Percentiles rank a stretch among this genome's conserved stretches.
Conservation (phyloP, 2,797 vertebrate species). For the Esox masquinongy region DNA sequence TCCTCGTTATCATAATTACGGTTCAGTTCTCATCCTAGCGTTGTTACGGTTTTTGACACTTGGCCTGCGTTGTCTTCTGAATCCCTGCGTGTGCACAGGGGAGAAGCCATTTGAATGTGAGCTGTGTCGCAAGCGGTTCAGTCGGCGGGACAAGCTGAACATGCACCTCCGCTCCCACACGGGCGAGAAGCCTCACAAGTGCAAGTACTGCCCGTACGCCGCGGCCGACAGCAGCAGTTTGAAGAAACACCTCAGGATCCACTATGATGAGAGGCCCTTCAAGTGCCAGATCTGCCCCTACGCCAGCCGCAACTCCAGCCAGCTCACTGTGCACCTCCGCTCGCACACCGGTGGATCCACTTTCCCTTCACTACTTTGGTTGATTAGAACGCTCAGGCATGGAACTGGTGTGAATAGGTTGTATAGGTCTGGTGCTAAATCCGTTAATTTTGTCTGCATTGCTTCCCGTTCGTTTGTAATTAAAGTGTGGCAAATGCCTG, state of each 20-base stretch:
- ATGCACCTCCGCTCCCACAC: slow-evolving; percentile 95
- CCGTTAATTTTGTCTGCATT: background rate
- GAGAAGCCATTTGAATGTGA: slow-evolving; percentile 97
- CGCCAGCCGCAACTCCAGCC: slow-evolving; percentile 97
- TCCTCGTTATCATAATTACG: background rate
- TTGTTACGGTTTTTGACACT: background rate
- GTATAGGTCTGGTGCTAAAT: background rate
- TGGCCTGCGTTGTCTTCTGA: background rate
- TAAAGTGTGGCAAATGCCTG: background rate
- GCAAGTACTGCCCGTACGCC: slow-evolving; percentile 90
- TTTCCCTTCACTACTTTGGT: background rate
- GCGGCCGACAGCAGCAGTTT: slow-evolving; percentile 97
- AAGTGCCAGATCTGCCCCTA: slow-evolving; percentile 99
- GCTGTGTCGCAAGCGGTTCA: slow-evolving; percentile 92
- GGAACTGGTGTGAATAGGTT: background rate
- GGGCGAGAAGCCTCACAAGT: slow-evolving; percentile 95
- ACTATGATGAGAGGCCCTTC: slow-evolving; percentile 95
- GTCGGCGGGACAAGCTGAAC: slow-evolving; percentile 95
- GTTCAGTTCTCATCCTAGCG: background rate
- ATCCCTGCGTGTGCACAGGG: slow-evolving; percentile 69
- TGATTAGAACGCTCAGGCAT: background rate
- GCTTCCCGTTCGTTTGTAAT: background rate
- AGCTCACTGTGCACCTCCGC: slow-evolving; percentile 95
- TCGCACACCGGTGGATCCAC: slow-evolving; percentile 89
- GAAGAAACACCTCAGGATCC: slow-evolving; percentile 95